Base-by-base conservation (phyloP, 2,797 vertebrate species). In the Gobio occitaniae region DNA sequence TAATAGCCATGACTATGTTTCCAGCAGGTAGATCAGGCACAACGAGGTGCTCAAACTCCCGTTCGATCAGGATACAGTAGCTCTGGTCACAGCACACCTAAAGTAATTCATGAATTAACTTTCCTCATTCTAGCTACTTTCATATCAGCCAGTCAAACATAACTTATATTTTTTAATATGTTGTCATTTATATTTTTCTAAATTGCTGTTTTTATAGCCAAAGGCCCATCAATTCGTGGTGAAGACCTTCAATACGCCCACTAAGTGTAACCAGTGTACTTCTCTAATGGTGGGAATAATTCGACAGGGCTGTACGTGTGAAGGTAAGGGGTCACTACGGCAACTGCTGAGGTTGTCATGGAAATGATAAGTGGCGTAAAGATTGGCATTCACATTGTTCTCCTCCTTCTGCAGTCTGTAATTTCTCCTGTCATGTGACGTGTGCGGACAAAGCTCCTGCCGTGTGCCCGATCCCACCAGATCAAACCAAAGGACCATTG, bases 161-260 rank as follows among this genome's bases (percentile, higher is more conserved):
- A 77, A 59, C 19, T 15, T 75, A 54, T 21, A 71, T 59, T 41
- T 25, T 8, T 9, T 36, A n/a, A 11, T 29, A 63, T 25, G 2
- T 21, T 61, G 54, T 61, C 16, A 44, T 61, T 25, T 41, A 38
- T 21, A 21, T 13, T 61, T 32, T 78, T 66, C 16, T 50, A 3
- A 80, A 50, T 68, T 59, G 50, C 13, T 63, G 44, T 63, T 48
- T 78, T 69, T 93, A 44, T 25, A 99, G 98, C 97, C 98, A 84
- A 99, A 99, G 95, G 97, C 97, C 78, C 98, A 99, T 91, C 98
- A 99, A 93, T 99, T 99, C 93, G 95, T 99, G 84, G 98, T 99
- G 93, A 99, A 98, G 91, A 96, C 98, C 0, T 99, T 99, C 92
- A 96, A 70, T 87, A 93, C 95, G 0, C 97, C 98, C 88, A 99